Percentiles rank a stretch among this genome's conserved stretches.
Conservation (phyloP, 1,140 invertebrate species). For the Epicauta chinensis region DNA sequence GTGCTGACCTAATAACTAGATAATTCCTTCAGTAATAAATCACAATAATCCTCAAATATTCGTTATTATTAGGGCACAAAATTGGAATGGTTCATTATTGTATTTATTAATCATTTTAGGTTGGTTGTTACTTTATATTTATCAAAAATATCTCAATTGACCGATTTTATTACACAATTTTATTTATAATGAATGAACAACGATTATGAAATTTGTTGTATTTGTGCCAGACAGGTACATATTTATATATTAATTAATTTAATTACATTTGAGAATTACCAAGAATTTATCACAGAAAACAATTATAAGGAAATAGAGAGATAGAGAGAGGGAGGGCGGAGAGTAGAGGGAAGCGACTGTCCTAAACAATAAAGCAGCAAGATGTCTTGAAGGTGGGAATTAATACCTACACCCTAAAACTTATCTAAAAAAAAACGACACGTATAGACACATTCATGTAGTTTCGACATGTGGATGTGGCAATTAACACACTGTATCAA, state of each 20-base stretch:
- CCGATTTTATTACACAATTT: not conserved
- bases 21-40: not conserved
- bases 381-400: conserved; percentile 24
- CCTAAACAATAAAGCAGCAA: conserved; percentile 24
- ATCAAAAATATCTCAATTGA: conserved; percentile 3
- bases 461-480: conserved; percentile 15
- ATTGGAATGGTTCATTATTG: conserved; percentile 12
- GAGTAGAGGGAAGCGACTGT: conserved; percentile 17
- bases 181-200: not conserved
- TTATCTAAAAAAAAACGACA: conserved; percentile 16
- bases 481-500: conserved; percentile 24
- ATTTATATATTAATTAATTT: too few species aligned
- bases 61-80: conserved; percentile 5
- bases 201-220: conserved; percentile 1
- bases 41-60: conserved; percentile 4
- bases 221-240: conserved; percentile 14
- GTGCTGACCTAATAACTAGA: conserved; percentile 26
- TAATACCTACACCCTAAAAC: conserved; percentile 20
- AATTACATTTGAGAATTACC: too few species aligned
- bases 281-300: not conserved
- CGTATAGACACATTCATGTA: conserved; percentile 17
- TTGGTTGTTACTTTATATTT: not conserved
- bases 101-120: not conserved
- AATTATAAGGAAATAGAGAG: too few species aligned
- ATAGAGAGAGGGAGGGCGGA: conserved; percentile 3